Conservation (phyloP, 2,113 vertebrate species). For the Etheostoma cragini region DNA sequence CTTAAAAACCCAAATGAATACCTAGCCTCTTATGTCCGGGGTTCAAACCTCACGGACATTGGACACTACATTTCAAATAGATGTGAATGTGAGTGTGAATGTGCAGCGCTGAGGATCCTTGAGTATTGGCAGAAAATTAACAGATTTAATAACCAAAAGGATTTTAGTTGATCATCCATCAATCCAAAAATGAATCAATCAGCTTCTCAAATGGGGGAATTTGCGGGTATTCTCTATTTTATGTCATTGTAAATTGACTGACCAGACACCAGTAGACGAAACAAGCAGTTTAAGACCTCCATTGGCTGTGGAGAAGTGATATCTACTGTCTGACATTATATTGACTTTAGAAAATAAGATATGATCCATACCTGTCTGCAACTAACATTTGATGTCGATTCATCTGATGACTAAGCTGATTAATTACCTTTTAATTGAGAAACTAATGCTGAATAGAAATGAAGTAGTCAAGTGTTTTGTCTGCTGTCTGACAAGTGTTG, state of each 20-base stretch:
- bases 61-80: background rate
- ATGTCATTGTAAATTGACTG: no score
- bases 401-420: background rate
- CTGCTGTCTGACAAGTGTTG: background rate
- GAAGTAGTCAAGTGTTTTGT: background rate
- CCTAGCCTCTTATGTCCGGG: background rate
- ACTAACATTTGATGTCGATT: background rate
- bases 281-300: background rate
- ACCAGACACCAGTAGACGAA: no score
- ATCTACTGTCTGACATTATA: background rate
- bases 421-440: background rate
- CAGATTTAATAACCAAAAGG: background rate
- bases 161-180: background rate
- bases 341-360: background rate
- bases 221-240: background rate
- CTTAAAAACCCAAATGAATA: conserved; percentile 4
- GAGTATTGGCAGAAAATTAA: background rate
- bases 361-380: background rate
- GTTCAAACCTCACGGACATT: conserved; percentile 11
- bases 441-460: background rate
- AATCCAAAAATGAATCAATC: background rate
- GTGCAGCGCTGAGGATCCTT: background rate
- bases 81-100: background rate
- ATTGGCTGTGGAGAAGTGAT: background rate
- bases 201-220: background rate